Evolutionary conservation across 2,113 vertebrate genomes (phyloP), one percentile per base, ranked within the genome.

Genomic region (Cariama cristata): DNA sequence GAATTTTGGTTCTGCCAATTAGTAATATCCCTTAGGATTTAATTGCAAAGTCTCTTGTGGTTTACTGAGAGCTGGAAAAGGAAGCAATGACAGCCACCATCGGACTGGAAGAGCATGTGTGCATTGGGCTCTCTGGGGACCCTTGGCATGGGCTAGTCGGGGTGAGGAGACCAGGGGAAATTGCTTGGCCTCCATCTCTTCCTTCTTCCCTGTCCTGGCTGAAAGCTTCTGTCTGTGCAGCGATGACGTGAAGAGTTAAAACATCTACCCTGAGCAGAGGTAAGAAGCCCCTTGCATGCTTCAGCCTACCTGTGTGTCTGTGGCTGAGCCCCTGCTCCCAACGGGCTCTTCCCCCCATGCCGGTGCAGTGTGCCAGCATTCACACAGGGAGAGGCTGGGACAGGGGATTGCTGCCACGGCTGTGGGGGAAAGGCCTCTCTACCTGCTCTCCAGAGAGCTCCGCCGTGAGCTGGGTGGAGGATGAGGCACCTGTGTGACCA

Each of bases 221-320:
- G 16, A 49, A 2, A 71, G 56, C 18, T 55, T 53, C 10, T 77
- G 4, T 55, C 40, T 52, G 18, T 56, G 27, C 49, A 66, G 60
- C 1, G 2, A 4, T 28, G 20, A 0, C 0, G 0, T 38, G 42
- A 59, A 27, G 45, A 30, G 30, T 45, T n/a, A 42, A 33, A 44
- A 58, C 8, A 4, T 49, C 24, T 35, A 0, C 35, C 15, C 38
- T 45, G 86, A 49, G 38, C 27, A 55, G 60, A 8, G 32, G 5
- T 40, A 3, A 32, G 60, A 79, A 13, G 5, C 33, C 8, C 42
- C 33, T 47, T 33, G 28, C 14, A 5, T 73, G 44, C 26, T 87
- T 8, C 64, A 58, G 50, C n/a, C 35, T 4, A 10, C 22, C 0
- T 0, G 1, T 4, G 5, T 6, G 23, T 20, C n/a, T 19, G 26